These are phyloP conservation scores for Tylochromis polylepis DNA, from an alignment of 2,113 vertebrate species.

Conservation along the genomic window DNA sequence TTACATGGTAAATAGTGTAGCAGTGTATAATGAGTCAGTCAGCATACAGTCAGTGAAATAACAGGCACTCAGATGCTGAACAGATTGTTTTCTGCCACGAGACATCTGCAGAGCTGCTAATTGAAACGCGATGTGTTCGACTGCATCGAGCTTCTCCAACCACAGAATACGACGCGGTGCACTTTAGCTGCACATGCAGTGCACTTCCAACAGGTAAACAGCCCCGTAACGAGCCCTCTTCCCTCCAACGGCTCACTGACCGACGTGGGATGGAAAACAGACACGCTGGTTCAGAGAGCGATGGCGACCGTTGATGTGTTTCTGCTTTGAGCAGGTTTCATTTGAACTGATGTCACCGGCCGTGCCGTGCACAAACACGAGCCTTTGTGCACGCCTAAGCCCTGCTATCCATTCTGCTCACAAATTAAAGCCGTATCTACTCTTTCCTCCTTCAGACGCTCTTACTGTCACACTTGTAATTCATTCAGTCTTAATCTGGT, in stretches of 20 bases:
- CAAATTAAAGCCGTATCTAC: conserved; percentile 6
- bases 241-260: not conserved
- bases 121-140: not conserved
- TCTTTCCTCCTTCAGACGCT: not conserved
- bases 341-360: conserved; percentile 2
- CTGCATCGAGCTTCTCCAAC: not conserved
- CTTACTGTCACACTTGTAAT: conserved; percentile 19
- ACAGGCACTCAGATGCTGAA: not conserved
- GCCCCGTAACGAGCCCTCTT: not conserved
- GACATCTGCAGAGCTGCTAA: conserved; percentile 3
- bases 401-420: not conserved
- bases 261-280: not conserved
- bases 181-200: not conserved
- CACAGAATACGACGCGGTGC: not conserved
- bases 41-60: not conserved
- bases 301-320: not conserved
- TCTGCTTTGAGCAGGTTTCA: not conserved
- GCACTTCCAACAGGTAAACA: conserved; percentile 7
- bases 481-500: conserved; percentile 25
- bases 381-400: not conserved
- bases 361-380: not conserved
- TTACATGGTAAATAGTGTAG: not conserved
- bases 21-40: not conserved
- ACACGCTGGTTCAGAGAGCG: not conserved
- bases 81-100: not conserved